Conservation (phyloP, 1,140 invertebrate species). For the Heliconius eleuchia region DNA sequence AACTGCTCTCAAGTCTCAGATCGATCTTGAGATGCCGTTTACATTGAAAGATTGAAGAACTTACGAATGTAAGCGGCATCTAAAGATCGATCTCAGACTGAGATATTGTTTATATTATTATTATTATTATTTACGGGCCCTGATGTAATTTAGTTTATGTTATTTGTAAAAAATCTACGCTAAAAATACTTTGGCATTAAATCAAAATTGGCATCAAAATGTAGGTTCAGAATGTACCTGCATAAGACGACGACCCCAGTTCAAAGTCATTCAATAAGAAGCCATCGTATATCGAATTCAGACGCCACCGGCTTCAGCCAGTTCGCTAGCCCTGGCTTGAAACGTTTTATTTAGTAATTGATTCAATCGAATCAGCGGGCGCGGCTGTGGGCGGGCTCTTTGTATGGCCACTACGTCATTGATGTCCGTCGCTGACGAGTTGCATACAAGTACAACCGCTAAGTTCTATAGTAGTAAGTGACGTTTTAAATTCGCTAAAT, state of each 20-base stretch:
- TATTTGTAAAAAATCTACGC: no score
- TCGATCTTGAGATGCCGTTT: no score
- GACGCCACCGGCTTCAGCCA: not conserved
- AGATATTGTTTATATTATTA: no score
- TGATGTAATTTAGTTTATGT: no score
- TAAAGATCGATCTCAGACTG: not conserved
- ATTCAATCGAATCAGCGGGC: constrained; percentile 46
- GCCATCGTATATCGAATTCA: constrained; percentile 9
- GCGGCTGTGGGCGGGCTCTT: constrained; percentile 43
- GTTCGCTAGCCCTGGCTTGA: constrained; percentile 30
- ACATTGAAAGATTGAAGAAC: no score
- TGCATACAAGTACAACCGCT: not conserved
- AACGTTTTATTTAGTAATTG: constrained; percentile 43
- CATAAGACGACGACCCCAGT: not conserved
- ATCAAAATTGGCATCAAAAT: not conserved
- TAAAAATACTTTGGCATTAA: no score
- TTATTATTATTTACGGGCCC: no score
- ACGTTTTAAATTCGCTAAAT: constrained; percentile 5
- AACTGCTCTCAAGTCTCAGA: no score
- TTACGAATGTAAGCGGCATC: no score
- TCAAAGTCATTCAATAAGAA: not conserved
- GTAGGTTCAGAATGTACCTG: not conserved
- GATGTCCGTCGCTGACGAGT: constrained; percentile 5
- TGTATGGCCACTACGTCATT: not conserved
- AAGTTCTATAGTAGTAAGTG: not conserved